phyloP scores from a whole-genome alignment of 2,797 vertebrate genomes.

The Helicolenus hilgendorfi region DNA sequence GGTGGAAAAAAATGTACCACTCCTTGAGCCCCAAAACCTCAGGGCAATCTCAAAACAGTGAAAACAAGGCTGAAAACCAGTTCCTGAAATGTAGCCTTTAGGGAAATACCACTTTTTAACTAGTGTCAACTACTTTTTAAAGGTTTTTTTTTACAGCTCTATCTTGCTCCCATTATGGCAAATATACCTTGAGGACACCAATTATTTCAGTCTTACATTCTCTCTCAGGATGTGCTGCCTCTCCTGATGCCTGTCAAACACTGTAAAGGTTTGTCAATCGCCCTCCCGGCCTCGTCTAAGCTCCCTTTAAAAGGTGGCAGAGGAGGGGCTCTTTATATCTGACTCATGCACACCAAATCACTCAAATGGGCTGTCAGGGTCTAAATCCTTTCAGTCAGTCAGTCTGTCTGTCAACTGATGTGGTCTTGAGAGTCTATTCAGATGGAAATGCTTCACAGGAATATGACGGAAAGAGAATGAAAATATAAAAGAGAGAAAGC shows the following conservation, averaged over 20 bases:
- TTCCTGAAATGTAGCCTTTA: not conserved
- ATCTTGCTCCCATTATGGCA: conserved; percentile 1
- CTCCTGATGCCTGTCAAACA: conserved; percentile 35
- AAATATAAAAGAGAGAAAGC: not conserved
- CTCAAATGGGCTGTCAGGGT: conserved; percentile 45
- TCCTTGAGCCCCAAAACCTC: not conserved
- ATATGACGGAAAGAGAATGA: not conserved
- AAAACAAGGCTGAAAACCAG: not conserved
- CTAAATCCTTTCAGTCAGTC: conserved; percentile 31
- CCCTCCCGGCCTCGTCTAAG: conserved; percentile 18
- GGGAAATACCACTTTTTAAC: conserved; percentile 9
- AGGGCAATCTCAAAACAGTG: not conserved
- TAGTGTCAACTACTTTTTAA: not conserved
- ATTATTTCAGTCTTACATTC: conserved; percentile 3
- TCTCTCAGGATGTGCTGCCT: conserved; percentile 27
- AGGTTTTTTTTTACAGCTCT: not conserved
- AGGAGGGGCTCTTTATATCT: conserved; percentile 16
- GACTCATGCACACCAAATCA: conserved; percentile 36
- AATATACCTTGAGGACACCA: conserved; percentile 5
- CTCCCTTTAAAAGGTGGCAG: conserved; percentile 25
- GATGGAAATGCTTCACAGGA: conserved; percentile 3
- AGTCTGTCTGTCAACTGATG: conserved; percentile 3
- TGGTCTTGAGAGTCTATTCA: conserved; percentile 16
- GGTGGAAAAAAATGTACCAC: not conserved
- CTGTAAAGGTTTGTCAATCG: conserved; percentile 23